Base-by-base conservation (phyloP, 2,113 vertebrate genomes). In the Caranx ignobilis region DNA sequence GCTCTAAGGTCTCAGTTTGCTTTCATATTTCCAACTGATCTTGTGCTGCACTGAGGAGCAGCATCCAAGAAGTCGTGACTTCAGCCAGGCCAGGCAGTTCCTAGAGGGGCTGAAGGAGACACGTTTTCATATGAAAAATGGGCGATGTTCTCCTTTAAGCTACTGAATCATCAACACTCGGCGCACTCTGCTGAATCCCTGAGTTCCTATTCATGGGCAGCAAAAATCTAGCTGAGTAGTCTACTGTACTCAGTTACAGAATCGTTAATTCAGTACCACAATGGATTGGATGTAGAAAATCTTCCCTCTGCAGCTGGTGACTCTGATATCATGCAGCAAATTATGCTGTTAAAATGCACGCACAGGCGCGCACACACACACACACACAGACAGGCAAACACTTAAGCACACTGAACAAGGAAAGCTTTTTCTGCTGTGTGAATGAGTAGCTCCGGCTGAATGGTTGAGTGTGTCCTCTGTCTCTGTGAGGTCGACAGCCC, bases 401-500 rank as follows among this genome's bases (percentile, higher is more conserved):
- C 83, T 85, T 77, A 45, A 77, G 75, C 80, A 45, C 62, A 19
- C 11, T 12, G 84, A 88, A 88, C 87, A 90, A 82, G 87, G 81
- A 61, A 67, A 64, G 77, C 79, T 75, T 92, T 90, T 80, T 85
- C 65, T 66, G 57, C 83, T 52, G 21, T 72, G 82, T 87, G 87
- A 90, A 92, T 90, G 89, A 88, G 75, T 54, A 84, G 73, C 82
- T 37, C 21, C 34, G 85, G 84, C 81, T 90, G 87, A 90, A 88
- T 83, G 85, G 82, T 31, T 85, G 89, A 91, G 84, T 79, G 77
- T 85, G 86, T 88, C 86, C 75, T 89, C 77, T 83, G 84, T 89
- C 78, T 87, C 84, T 85, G 88, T 83, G 92, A 90, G 86, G 90
- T 91, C 86, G 82, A 89, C 85, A 75, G 88, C 90, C 86, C 75